These are phyloP conservation scores for Branchipolynoe longqiensis DNA, from an alignment of 2,888 invertebrate genomes.

Conservation along the genomic window DNA sequence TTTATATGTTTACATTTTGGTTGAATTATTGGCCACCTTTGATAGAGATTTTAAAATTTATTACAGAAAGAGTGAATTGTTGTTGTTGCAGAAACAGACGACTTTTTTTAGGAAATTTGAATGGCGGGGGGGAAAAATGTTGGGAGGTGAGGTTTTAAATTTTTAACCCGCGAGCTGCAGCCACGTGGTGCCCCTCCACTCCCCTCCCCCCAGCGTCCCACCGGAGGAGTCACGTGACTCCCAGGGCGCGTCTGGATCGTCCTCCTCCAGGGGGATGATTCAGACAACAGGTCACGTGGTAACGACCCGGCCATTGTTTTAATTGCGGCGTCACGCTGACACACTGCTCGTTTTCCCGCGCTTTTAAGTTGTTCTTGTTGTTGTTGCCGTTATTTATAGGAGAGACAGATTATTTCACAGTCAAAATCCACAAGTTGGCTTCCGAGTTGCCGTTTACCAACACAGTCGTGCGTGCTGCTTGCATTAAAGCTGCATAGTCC, in stretches of 20 bases:
- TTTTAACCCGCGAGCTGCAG: neutral
- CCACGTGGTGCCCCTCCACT: neutral
- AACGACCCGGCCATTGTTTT: neutral
- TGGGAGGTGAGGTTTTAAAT: neutral
- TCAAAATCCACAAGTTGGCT: no score
- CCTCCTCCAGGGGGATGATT: constrained; percentile 29
- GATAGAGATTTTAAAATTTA: no score
- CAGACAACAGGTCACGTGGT: constrained; percentile 39
- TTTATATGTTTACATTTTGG: no score
- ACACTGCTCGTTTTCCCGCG: neutral
- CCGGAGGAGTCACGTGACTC: constrained; percentile 35
- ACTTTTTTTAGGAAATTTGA: constrained; percentile 5
- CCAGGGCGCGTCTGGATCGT: neutral
- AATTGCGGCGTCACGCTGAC: neutral
- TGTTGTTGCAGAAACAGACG: neutral
- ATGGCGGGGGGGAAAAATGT: neutral
- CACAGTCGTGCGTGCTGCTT: no score
- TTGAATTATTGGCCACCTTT: no score
- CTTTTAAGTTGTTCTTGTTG: no score
- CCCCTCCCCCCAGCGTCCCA: no score
- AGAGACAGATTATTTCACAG: no score
- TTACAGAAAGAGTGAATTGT: no score
- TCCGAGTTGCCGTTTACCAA: no score
- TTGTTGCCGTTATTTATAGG: no score
- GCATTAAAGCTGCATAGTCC: no score